These are phyloP conservation scores for Cantharis flavilabris DNA, from an alignment of 2,888 invertebrate species.

Conservation along the genomic window DNA sequence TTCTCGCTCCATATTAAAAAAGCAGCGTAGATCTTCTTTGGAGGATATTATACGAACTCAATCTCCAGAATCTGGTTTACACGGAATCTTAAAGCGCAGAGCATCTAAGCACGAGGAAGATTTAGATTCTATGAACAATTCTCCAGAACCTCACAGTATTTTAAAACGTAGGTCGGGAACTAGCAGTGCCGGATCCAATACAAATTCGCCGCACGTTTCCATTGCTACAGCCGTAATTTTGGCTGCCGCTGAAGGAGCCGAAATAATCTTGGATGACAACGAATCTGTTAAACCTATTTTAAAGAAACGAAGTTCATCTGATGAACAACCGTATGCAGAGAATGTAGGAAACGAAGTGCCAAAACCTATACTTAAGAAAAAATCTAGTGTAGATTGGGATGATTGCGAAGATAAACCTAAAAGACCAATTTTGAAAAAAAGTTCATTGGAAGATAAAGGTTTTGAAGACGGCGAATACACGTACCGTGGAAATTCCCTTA, in stretches of 20 bases:
- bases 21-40: slow-evolving; percentile 69
- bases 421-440: slow-evolving; percentile 79
- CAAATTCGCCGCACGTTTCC: slow-evolving; percentile 68
- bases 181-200: slow-evolving; percentile 61
- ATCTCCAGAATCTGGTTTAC: slow-evolving; percentile 69
- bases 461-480: slow-evolving; percentile 2
- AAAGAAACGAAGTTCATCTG: slow-evolving; percentile 79
- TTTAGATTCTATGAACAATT: slow-evolving; percentile 63
- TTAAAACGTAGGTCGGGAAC: slow-evolving; percentile 79
- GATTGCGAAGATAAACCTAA: slow-evolving; percentile 75
- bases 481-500: slow-evolving; percentile 1
- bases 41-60: slow-evolving; percentile 69
- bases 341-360: slow-evolving; percentile 56
- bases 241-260: slow-evolving; percentile 66
- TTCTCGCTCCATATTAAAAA: slow-evolving; percentile 69
- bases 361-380: slow-evolving; percentile 86
- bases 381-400: slow-evolving; percentile 75
- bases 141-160: slow-evolving; percentile 70
- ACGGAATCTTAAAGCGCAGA: slow-evolving; percentile 72
- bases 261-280: slow-evolving; percentile 49
- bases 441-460: slow-evolving; percentile 47
- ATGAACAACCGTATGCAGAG: slow-evolving; percentile 47
- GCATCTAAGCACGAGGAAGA: slow-evolving; percentile 67
- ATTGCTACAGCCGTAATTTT: slow-evolving; percentile 70
- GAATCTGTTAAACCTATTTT: slow-evolving; percentile 73